Evolutionary conservation across 2,888 invertebrate genomes (phyloP).

Genomic region (Drosophila acutilabella): DNA sequence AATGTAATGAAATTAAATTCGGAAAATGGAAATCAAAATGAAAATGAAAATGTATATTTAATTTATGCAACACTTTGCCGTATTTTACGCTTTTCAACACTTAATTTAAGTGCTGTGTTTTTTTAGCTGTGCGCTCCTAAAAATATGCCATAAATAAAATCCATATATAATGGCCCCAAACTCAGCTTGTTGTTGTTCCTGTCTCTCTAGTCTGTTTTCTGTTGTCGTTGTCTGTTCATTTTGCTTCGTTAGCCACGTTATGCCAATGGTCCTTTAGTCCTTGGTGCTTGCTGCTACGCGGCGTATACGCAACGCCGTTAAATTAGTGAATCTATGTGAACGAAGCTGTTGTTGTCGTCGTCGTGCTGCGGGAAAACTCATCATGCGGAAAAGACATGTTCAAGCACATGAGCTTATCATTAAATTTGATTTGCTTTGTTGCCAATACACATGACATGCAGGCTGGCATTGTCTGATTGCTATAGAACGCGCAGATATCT

Average conservation of each 20-base stretch:
- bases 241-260: constrained; percentile 71
- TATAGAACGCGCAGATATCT: constrained; percentile 1
- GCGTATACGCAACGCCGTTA: constrained; percentile 65
- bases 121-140: constrained; percentile 56
- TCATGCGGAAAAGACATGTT: constrained; percentile 70
- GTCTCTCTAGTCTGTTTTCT: background rate
- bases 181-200: constrained; percentile 22
- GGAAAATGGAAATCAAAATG: background rate
- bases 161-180: constrained; percentile 52
- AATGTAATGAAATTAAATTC: constrained; percentile 28
- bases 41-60: constrained; percentile 24
- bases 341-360: constrained; percentile 52
- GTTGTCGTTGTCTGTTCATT: constrained; percentile 49
- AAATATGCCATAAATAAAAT: constrained; percentile 79
- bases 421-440: constrained; percentile 76
- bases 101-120: constrained; percentile 51
- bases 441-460: constrained; percentile 42
- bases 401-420: constrained; percentile 72
- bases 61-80: constrained; percentile 44
- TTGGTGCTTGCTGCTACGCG: constrained; percentile 15
- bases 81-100: constrained; percentile 41
- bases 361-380: constrained; percentile 45
- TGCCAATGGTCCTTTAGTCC: constrained; percentile 49
- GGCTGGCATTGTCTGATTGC: constrained; percentile 30
- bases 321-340: constrained; percentile 63